A percentile compares a stretch with the other conserved stretches of the same genome.
Conservation (phyloP, 2,888 invertebrate genomes). For the Lathronympha strigana region DNA sequence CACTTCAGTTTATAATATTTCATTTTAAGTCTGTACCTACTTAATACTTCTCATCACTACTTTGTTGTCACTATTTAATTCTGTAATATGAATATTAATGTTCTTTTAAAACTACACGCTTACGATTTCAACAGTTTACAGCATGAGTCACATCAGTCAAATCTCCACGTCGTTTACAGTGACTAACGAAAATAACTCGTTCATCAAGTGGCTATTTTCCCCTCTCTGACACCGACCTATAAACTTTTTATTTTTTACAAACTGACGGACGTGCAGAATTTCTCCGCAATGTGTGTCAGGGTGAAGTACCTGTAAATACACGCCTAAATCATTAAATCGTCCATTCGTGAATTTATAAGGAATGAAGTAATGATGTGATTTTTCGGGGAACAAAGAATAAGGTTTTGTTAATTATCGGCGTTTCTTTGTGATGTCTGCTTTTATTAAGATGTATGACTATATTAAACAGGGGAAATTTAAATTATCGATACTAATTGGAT, state of each 20-base stretch:
- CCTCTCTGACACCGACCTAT: constrained; percentile 64
- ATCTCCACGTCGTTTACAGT: constrained; percentile 24
- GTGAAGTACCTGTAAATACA: constrained; percentile 47
- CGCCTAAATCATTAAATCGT: constrained; percentile 40
- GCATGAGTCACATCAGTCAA: constrained; percentile 42
- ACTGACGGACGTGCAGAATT: constrained; percentile 57
- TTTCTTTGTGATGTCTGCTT: no score
- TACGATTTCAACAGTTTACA: constrained; percentile 22
- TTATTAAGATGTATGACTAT: not conserved
- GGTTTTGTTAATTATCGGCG: not conserved
- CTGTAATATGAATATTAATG: constrained; percentile 13
- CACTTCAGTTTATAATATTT: not conserved
- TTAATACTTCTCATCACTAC: not conserved
- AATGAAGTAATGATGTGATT: constrained; percentile 24
- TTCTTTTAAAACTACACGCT: constrained; percentile 13
- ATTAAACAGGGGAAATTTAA: no score
- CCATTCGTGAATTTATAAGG: constrained; percentile 30
- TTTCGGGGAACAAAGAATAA: constrained; percentile 4
- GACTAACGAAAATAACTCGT: constrained; percentile 57
- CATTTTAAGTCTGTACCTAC: no score
- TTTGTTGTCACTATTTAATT: not conserved
- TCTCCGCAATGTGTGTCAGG: constrained; percentile 68
- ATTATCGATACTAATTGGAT: no score
- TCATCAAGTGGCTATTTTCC: constrained; percentile 59
- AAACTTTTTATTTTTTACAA: constrained; percentile 58